Evolutionary conservation across 2,113 vertebrate genomes (phyloP).

Genomic region (Lepus americanus): DNA sequence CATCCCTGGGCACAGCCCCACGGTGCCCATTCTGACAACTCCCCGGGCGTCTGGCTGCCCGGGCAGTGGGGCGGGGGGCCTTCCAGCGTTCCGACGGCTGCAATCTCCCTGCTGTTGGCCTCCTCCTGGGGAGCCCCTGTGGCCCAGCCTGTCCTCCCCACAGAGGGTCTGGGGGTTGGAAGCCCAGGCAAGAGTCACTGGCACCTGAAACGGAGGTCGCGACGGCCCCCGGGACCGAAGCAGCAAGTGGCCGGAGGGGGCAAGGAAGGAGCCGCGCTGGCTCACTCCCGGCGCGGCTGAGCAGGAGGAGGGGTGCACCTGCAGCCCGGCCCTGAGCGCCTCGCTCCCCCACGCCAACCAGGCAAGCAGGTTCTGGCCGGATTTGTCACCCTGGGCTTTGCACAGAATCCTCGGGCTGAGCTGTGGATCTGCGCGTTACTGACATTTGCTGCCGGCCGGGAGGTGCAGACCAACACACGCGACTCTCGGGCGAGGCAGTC

Average conservation of each 20-base stretch:
- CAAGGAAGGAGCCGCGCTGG: background rate
- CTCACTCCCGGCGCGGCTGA: too few species aligned
- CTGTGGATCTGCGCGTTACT: accelerated
- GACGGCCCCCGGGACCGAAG: accelerated
- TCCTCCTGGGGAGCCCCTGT: background rate
- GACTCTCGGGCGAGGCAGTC: background rate
- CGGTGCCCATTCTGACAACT: background rate
- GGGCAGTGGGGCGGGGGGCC: background rate
- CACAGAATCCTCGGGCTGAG: too few species aligned
- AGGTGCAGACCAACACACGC: background rate
- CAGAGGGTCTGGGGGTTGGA: background rate
- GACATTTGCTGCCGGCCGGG: background rate
- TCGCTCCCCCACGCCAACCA: too few species aligned
- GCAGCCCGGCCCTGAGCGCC: too few species aligned
- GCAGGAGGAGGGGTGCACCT: background rate
- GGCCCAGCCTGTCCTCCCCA: accelerated
- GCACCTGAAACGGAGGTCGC: background rate
- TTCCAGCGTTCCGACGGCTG: background rate
- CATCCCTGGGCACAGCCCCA: background rate
- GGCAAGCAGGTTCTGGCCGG: too few species aligned
- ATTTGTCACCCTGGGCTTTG: background rate
- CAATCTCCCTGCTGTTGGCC: background rate
- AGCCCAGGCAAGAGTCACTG: too few species aligned
- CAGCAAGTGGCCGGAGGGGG: background rate
- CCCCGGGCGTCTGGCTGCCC: accelerated